Evolutionary conservation across 2,797 vertebrate genomes (phyloP), one percentile per base, ranked within the genome.

Genomic region (Ctenosaura bakeri): DNA sequence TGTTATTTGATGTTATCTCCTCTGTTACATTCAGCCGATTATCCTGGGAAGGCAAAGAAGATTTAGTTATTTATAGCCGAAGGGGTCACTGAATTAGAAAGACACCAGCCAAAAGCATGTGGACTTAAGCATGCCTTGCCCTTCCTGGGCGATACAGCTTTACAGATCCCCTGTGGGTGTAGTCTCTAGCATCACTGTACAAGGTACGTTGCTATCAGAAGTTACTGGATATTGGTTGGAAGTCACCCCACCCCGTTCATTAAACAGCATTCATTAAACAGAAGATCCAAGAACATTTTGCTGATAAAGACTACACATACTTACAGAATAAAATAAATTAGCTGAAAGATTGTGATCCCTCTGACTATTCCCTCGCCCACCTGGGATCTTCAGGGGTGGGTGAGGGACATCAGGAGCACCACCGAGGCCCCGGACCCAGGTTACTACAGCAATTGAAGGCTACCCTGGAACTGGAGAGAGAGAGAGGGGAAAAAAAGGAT

Each of bases 361-460:
- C 97, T 99, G 98, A 98, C 98, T 98, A 98, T 99, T 98, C 99
- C 99, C 99, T 99, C 99, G 99, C 99, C 99, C 99, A 99, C 99
- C 99, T 99, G 99, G 99, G 99, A 99, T 99, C 99, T 99, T 99
- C 98, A 99, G 98, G 98, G 98, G 99, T 99, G 99, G 99, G 99
- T 97, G 99, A 99, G 99, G 99, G 99, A 97, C 99, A 99, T 99
- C 99, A 99, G 99, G 99, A 99, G 97, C 99, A 99, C 99, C 99
- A 99, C 99, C 97, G 99, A 99, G 99, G 99, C 98, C 99, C 99
- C 89, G 98, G 98, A 99, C 99, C 98, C 98, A 97, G 98, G 99
- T 99, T 98, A 99, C 98, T 98, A 98, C 98, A 98, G 98, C 98
- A 98, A 97, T 94, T 97, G 96, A 98, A 95, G 96, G 98, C 97